Base-by-base conservation (phyloP, 2,113 vertebrate species). In the Plestiodon gilberti region DNA sequence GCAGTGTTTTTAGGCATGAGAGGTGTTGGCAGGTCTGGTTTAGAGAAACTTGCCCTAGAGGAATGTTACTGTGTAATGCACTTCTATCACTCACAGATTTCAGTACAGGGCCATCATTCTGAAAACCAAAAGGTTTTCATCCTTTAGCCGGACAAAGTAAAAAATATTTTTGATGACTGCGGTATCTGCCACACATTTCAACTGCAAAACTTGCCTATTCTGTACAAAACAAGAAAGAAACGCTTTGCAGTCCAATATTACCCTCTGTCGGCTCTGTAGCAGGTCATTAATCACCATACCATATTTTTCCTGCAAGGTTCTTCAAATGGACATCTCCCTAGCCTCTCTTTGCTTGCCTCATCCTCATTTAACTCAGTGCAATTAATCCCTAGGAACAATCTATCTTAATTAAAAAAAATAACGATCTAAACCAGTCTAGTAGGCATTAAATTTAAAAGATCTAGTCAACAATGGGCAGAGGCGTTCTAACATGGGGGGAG, bases 201-300 rank as follows among this genome's bases (percentile, higher is more conserved):
- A 65, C 2, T 35, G 59, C 40, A 81, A 75, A 87, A 75, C n/a
- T 38, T 81, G 78, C 65, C 10, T 75, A 81, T 75, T 75, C 59
- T 75, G 23, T 81, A 81, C 59, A 87, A 87, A 87, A 75, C 33
- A 80, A 86, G 85, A 64, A 81, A 67, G 82, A 74, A 85, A 30
- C 33, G 30, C 33, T 65, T 52, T 59, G 65, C n/a, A 22, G 5
- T 65, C 61, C 78, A 87, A 40, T 87, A 81, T 75, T 87, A 65
- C 59, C 75, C 18, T 81, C 70, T 38, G 33, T 65, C 43, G 71
- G 40, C n/a, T 81, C n/a, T 35, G n/a, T 30, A 55, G 40, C 70
- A 81, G 23, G 78, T 28, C 59, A 38, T 87, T 75, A 81, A 81
- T 75, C 78, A 85, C 25, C 10, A 17, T 55, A 40, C 70, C 15